phyloP scores from a whole-genome alignment of 1,140 invertebrate genomes.

The Tetraneura akinire region DNA sequence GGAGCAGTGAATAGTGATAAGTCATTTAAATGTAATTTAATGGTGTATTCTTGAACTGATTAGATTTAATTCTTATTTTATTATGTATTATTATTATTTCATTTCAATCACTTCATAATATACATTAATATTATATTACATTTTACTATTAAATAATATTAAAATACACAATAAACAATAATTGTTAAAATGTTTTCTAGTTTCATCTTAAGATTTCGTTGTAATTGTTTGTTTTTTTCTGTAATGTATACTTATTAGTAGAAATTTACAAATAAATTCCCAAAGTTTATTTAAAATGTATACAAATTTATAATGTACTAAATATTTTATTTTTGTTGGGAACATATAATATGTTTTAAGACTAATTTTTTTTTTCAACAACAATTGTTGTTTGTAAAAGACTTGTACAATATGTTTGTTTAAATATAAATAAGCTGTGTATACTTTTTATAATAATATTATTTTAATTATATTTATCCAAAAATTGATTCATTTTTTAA shows the following conservation, averaged over 20 bases:
- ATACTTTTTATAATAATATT: constrained; percentile 2
- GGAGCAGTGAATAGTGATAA: too few species aligned
- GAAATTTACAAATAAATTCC: neutral
- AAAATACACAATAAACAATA: neutral
- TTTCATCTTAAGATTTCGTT: constrained; percentile 19
- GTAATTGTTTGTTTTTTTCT: constrained; percentile 2
- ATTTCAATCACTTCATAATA: neutral
- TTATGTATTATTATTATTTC: neutral
- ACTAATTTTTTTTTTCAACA: constrained; percentile 24
- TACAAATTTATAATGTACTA: constrained; percentile 28
- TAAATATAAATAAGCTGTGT: constrained; percentile 28
- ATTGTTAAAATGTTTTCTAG: constrained; percentile 29
- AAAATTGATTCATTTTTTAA: too few species aligned
- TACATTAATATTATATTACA: neutral
- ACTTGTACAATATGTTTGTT: constrained; percentile 8
- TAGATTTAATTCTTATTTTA: neutral
- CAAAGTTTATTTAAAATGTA: constrained; percentile 43
- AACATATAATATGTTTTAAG: constrained; percentile 26
- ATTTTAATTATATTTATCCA: too few species aligned
- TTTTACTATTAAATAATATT: constrained; percentile 7
- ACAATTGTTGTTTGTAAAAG: constrained; percentile 19
- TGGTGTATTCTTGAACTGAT: neutral
- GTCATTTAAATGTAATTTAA: too few species aligned
- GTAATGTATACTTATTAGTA: constrained; percentile 31
- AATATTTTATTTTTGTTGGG: constrained; percentile 11